Base-by-base conservation (phyloP, 2,888 invertebrate species). In the Macaria liturata region DNA sequence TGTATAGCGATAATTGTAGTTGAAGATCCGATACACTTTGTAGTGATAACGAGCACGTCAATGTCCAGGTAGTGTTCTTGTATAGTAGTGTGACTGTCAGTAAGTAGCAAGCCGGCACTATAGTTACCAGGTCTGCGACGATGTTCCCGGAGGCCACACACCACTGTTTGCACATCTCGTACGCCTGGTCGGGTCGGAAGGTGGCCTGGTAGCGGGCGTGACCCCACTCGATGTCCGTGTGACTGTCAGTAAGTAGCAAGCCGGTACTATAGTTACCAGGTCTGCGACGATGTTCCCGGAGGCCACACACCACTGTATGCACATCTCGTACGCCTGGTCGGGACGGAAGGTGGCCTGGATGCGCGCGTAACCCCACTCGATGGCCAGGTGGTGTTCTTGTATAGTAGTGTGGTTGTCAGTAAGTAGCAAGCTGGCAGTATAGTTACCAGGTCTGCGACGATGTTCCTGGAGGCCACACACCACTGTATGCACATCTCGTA, bases 111-210 rank as follows among this genome's bases (percentile, higher is more conserved):
- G 9, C 4, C 1, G 45, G 30, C 6, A 30, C 31, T 30, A 42
- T 32, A 76, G 80, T 87, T 84, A 96, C 97, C 92, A 98, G 92
- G 86, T 99, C 99, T 46, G 97, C 96, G 20, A 99, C 96, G 65
- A 98, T 97, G 55, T 97, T 96, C 8, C 99, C 99, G 30, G 98
- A 98, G 1, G 98, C 97, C 54, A 98, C 97, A 47, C 98, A 95
- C 99, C 99, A 99, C 82, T 99, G 98, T 34, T 98, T 95, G 67
- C 97, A 96, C 78, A 99, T 93, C 89, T 99, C 99, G 86, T 97
- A 99, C 1, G 98, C 98, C 84, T 97, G 96, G 80, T 96, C 96
- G 0, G 98, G 96, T 57, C 96, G 94, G 93, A 97, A 98, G 50
- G 96, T 94, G 34, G 97, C 96, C 76, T 98, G 98, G 89, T 98